phyloP scores from a whole-genome alignment of 2,888 invertebrate genomes.

The Agrypnus murinus region DNA sequence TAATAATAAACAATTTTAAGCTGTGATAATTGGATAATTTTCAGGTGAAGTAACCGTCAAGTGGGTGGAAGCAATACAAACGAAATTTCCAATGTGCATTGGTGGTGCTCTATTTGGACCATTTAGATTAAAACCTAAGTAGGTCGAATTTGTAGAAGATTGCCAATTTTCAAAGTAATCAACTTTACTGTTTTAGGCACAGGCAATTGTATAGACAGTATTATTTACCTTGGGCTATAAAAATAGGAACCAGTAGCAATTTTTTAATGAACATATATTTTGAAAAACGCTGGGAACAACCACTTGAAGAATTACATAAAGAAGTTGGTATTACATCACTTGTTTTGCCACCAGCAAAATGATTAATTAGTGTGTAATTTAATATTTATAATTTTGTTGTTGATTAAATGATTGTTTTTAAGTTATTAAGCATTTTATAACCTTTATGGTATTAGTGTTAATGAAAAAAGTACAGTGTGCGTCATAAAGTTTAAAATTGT shows the following conservation, averaged over 20 bases:
- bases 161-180: conserved; percentile 53
- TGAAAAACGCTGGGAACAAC: conserved; percentile 95
- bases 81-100: conserved; percentile 95
- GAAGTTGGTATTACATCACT: conserved; percentile 85
- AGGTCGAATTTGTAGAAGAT: conserved; percentile 58
- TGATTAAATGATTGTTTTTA: not conserved
- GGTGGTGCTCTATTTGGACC: conserved; percentile 96
- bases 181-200: conserved; percentile 74
- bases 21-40: not conserved
- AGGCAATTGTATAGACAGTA: conserved; percentile 83
- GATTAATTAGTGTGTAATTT: not conserved
- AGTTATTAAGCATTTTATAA: not conserved
- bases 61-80: conserved; percentile 98
- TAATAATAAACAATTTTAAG: conserved; percentile 1
- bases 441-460: not conserved
- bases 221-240: conserved; percentile 91
- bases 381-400: not conserved
- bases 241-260: conserved; percentile 82
- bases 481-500: too few species aligned
- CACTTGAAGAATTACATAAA: conserved; percentile 84
- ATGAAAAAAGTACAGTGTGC: not conserved
- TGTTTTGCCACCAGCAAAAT: conserved; percentile 12
- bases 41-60: conserved; percentile 91
- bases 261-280: conserved; percentile 92
- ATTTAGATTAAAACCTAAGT: conserved; percentile 87